Percentiles rank a stretch among this genome's conserved stretches.
These are phyloP conservation scores for Lutjanus campechanus DNA, from an alignment of 2,797 vertebrate species.

Conservation along the genomic window DNA sequence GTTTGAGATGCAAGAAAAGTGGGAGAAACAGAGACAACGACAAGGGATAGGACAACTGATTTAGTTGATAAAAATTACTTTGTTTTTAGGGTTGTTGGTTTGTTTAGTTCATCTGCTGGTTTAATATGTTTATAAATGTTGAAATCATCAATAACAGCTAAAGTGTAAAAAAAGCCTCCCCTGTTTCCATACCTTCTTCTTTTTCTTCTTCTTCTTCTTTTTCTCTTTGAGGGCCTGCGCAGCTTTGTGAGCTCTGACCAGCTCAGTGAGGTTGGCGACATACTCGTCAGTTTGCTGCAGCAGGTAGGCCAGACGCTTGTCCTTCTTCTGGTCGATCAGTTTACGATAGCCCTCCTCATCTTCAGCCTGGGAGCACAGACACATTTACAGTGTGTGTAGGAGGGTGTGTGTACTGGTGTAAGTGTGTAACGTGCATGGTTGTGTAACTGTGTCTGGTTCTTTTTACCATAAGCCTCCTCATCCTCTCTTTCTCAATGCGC, in stretches of 20 bases:
- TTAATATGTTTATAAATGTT: too few species aligned
- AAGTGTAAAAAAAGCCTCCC: too few species aligned
- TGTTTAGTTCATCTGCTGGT: too few species aligned
- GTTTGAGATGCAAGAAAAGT: too few species aligned
- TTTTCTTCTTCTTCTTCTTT: slow-evolving; percentile 97
- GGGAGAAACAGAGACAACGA: too few species aligned
- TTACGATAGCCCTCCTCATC: slow-evolving; percentile 98
- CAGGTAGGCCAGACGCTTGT: slow-evolving; percentile 97
- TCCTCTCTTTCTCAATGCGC: slow-evolving; percentile 97
- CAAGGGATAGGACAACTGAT: too few species aligned
- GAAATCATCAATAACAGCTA: too few species aligned
- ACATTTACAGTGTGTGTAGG: background rate
- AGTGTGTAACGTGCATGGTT: background rate
- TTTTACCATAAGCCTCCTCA: slow-evolving; percentile 95
- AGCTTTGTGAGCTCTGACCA: slow-evolving; percentile 96
- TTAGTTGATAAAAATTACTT: too few species aligned
- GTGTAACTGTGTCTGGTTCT: background rate
- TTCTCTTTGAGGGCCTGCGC: slow-evolving; percentile 97
- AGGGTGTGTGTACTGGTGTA: background rate
- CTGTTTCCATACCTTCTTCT: slow-evolving; percentile 79
- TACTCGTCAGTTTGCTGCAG: slow-evolving; percentile 99
- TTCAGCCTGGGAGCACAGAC: slow-evolving; percentile 86
- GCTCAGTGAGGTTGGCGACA: slow-evolving; percentile 96
- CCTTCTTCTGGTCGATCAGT: slow-evolving; percentile 99
- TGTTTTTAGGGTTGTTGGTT: too few species aligned